A percentile compares a stretch with the other conserved stretches of the same genome.
Evolutionary conservation across 2,888 invertebrate species (phyloP).

Genomic region (Lochmaea capreae): DNA sequence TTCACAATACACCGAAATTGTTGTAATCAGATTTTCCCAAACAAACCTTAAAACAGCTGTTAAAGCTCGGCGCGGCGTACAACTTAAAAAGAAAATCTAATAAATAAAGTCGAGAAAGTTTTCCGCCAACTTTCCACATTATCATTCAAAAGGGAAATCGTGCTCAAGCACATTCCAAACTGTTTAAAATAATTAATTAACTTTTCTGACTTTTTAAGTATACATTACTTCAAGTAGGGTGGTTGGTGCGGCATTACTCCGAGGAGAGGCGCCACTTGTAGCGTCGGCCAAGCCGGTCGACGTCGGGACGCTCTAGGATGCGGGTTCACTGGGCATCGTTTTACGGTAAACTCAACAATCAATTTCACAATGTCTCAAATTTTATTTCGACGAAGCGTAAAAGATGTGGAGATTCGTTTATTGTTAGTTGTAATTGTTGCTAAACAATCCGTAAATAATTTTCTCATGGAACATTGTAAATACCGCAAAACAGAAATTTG

Average conservation of each 20-base stretch:
- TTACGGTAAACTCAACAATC: constrained; percentile 41
- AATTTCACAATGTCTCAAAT: too few relatives aligned
- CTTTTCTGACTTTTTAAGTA: constrained; percentile 61
- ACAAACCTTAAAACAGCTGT: constrained; percentile 48
- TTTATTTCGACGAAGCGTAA: too few relatives aligned
- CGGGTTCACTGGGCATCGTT: constrained; percentile 42
- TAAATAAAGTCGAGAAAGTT: constrained; percentile 49
- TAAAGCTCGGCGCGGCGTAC: constrained; percentile 38
- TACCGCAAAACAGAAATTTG: too few relatives aligned
- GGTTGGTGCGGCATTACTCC: constrained; percentile 49
- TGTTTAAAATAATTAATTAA: constrained; percentile 65
- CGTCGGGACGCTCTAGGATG: constrained; percentile 24
- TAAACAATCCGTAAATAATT: too few relatives aligned
- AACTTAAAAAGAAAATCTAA: constrained; percentile 48
- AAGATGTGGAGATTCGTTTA: too few relatives aligned
- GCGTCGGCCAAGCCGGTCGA: constrained; percentile 59
- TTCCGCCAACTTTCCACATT: constrained; percentile 55
- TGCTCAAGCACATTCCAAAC: constrained; percentile 55
- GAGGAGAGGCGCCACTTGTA: constrained; percentile 61
- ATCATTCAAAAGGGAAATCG: constrained; percentile 60
- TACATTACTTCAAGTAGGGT: constrained; percentile 51
- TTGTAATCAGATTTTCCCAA: constrained; percentile 35
- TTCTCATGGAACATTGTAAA: too few relatives aligned
- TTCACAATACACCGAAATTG: neutral
- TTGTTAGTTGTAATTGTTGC: too few relatives aligned